Evolutionary conservation across 2,797 vertebrate species (phyloP).

Genomic region (Sardinella longiceps): DNA sequence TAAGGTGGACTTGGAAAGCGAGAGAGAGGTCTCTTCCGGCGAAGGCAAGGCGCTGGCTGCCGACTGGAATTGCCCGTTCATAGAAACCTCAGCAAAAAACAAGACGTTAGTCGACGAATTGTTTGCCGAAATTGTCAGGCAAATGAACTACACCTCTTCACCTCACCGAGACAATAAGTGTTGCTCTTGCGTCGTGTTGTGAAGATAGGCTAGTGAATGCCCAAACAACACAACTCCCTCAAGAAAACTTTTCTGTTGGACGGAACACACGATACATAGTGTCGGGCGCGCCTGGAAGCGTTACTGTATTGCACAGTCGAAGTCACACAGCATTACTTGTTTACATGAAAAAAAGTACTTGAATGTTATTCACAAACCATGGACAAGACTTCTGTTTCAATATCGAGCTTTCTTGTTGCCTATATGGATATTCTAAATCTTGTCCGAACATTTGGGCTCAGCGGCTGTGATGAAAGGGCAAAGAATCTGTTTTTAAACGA

Average conservation of each 20-base stretch:
- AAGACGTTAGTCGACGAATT: slow-evolving; percentile 94
- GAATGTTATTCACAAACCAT: slow-evolving; percentile 65
- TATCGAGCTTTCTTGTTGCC: slow-evolving; percentile 64
- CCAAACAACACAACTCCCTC: slow-evolving; percentile 1
- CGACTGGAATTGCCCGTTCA: slow-evolving; percentile 95
- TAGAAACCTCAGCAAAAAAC: slow-evolving; percentile 97
- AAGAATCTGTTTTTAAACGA: slow-evolving; percentile 52
- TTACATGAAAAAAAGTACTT: slow-evolving; percentile 80
- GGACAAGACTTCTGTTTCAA: slow-evolving; percentile 62
- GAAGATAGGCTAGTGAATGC: slow-evolving; percentile 39
- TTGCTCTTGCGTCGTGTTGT: slow-evolving; percentile 88
- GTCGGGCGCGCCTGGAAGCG: slow-evolving; percentile 34
- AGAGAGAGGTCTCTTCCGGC: slow-evolving; percentile 89
- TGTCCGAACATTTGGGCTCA: slow-evolving; percentile 62
- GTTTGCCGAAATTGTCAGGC: slow-evolving; percentile 92
- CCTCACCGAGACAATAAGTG: slow-evolving; percentile 87
- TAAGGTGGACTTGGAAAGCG: slow-evolving; percentile 94
- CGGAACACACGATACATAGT: neutral
- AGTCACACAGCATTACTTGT: slow-evolving; percentile 54
- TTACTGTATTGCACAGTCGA: slow-evolving; percentile 39
- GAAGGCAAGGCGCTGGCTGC: slow-evolving; percentile 94
- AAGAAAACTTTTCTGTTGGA: slow-evolving; percentile 35
- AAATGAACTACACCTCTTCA: slow-evolving; percentile 94
- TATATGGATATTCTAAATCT: slow-evolving; percentile 61
- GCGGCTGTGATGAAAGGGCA: neutral